phyloP scores from a whole-genome alignment of 2,113 vertebrate genomes.

The Tachycineta bicolor region DNA sequence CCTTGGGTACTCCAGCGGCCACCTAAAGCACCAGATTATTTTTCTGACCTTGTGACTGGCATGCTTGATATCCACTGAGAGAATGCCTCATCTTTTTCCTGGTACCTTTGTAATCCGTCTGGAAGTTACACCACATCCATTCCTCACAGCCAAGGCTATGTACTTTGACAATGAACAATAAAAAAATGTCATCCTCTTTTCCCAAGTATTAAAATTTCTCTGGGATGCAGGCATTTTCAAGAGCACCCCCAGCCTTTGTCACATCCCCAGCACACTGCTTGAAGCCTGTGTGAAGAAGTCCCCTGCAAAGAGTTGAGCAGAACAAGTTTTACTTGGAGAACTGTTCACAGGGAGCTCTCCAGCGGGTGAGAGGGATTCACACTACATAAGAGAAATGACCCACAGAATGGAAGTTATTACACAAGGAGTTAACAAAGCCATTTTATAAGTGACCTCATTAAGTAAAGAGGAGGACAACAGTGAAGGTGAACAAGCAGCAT shows the following conservation, averaged over 20 bases:
- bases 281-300: not conserved
- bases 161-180: not conserved
- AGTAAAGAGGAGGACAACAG: not conserved
- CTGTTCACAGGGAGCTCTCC: not conserved
- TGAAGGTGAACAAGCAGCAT: not conserved
- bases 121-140: not conserved
- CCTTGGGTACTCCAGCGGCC: not conserved
- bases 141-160: not conserved
- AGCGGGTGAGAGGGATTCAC: not conserved
- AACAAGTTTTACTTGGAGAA: not conserved
- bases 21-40: not conserved
- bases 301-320: not conserved
- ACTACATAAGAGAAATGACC: fast-evolving
- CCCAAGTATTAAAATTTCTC: not conserved
- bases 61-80: not conserved
- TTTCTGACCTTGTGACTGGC: not conserved
- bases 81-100: not conserved
- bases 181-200: not conserved
- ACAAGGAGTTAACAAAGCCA: not conserved
- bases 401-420: not conserved
- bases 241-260: not conserved
- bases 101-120: not conserved
- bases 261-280: fast-evolving
- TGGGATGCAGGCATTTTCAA: not conserved
- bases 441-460: not conserved